A percentile compares a stretch with the other conserved stretches of the same genome.
Evolutionary conservation across 1,140 invertebrate species (phyloP).

Genomic region (Drepana arcuata): DNA sequence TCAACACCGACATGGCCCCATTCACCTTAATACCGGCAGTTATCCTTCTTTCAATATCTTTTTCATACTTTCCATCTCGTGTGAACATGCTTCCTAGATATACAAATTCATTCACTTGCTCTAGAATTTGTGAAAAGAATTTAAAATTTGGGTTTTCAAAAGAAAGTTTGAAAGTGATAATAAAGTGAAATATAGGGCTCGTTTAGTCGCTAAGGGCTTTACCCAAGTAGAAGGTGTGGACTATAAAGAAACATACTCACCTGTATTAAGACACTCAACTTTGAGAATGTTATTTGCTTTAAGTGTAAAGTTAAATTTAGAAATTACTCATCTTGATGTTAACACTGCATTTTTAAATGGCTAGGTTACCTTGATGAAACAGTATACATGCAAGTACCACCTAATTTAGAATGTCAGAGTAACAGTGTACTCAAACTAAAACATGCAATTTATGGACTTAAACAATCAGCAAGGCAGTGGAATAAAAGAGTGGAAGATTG

Average conservation of each 20-base stretch:
- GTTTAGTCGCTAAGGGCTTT: no score
- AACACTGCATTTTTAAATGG: conserved; percentile 19
- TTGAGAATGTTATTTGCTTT: conserved; percentile 19
- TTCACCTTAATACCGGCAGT: no score
- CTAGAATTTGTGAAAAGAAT: no score
- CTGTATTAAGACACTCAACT: conserved; percentile 14
- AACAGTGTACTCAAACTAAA: conserved; percentile 19
- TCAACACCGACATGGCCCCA: no score
- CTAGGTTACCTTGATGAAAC: conserved; percentile 12
- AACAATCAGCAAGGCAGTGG: conserved; percentile 19
- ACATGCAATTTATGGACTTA: conserved; percentile 14
- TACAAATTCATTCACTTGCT: no score
- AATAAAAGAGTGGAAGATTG: conserved; percentile 13
- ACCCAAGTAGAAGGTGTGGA: conserved; percentile 22
- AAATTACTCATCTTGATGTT: conserved; percentile 22
- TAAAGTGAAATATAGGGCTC: conserved; percentile 12
- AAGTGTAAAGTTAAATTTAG: conserved; percentile 16
- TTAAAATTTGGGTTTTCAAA: conserved; percentile 20
- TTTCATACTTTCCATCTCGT: no score
- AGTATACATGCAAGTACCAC: conserved; percentile 13
- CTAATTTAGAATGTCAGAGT: conserved; percentile 12
- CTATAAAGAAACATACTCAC: conserved; percentile 19
- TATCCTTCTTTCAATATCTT: no score
- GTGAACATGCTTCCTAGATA: no score
- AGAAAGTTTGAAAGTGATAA: conserved; percentile 19